A percentile compares a stretch with the other conserved stretches of the same genome.
These are phyloP conservation scores for Chlorops oryzae DNA, from an alignment of 1,140 invertebrate genomes.

Conservation along the genomic window DNA sequence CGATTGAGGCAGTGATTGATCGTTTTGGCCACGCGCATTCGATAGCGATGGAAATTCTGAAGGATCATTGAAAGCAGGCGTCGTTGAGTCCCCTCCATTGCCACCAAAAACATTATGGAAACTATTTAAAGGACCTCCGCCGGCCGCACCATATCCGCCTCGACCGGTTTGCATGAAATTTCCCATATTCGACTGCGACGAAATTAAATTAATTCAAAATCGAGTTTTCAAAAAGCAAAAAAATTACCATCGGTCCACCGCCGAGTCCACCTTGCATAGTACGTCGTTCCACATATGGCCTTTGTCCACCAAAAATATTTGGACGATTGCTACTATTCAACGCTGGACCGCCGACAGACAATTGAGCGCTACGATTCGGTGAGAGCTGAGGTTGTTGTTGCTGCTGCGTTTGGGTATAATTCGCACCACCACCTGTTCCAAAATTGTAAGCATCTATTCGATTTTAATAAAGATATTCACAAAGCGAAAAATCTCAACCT, in stretches of 20 bases:
- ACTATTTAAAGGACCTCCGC: slow-evolving; percentile 53
- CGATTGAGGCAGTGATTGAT: slow-evolving; percentile 67
- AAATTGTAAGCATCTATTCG: too few relatives aligned
- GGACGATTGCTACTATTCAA: slow-evolving; percentile 52
- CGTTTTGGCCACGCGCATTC: slow-evolving; percentile 67
- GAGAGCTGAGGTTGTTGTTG: slow-evolving; percentile 57
- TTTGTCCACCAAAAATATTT: slow-evolving; percentile 63
- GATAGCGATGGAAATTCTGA: slow-evolving; percentile 87
- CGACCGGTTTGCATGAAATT: slow-evolving; percentile 48
- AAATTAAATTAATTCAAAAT: neutral
- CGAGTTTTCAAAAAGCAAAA: neutral
- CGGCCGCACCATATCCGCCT: slow-evolving; percentile 61
- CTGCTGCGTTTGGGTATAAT: slow-evolving; percentile 50
- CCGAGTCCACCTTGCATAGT: slow-evolving; percentile 56
- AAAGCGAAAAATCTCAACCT: neutral
- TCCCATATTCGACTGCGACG: slow-evolving; percentile 43
- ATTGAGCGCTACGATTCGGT: slow-evolving; percentile 51
- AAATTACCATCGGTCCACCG: slow-evolving; percentile 42
- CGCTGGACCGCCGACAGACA: slow-evolving; percentile 51
- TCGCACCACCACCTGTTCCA: slow-evolving; percentile 46
- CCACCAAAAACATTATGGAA: slow-evolving; percentile 72
- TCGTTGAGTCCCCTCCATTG: slow-evolving; percentile 60
- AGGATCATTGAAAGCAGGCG: slow-evolving; percentile 76
- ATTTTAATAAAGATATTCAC: too few relatives aligned
- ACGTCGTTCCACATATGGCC: slow-evolving; percentile 69